Base-by-base conservation (phyloP, 53 echinoderm and acorn worm species). In the Apostichopus leukothele region DNA sequence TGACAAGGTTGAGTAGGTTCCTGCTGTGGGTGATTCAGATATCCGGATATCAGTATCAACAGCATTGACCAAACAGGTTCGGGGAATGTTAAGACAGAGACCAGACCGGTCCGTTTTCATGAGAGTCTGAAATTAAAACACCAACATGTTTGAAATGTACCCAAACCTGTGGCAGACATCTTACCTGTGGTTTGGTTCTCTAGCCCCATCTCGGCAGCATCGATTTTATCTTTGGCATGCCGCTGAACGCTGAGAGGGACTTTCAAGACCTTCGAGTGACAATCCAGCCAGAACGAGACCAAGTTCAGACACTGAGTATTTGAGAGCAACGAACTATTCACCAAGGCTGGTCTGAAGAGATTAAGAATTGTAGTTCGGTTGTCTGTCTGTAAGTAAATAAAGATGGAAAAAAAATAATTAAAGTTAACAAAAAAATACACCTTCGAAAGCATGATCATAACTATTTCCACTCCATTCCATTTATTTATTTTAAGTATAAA, bases 251-350 rank as follows among this genome's bases (percentile, higher is more conserved):
- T 79, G n/a, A 90, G 84, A 11, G 98, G 94, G 6, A 94, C 81
- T 66, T 89, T 89, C 83, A 92, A 94, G 88, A 97, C 73, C 27
- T 79, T 87, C 52, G 90, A 83, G 19, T 91, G 79, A 51, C 93
- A 91, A 61, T 95, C 98, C 74, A 97, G 86, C 91, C 95, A 92
- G 89, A 97, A 95, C 27, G 93, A 88, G 10, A 95, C 94, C 50
- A 95, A 59, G 61, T 95, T 92, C 89, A 90, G 91, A 79, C 92
- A 92, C 76, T 95, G 98, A 22, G 89, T 57, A 20, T 91, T 55
- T 1, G 95, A 90, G 60, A 97, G 83, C 14, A 90, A 83, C 8
- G 93, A 89, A 76, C 89, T 89, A 4, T 90, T 77, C 19, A 97
- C 74, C 80, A 97, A 89, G 57, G 89, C 92, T 13, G 84, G 25